Conservation (phyloP, 2,113 vertebrate species). For the Falco punctatus region DNA sequence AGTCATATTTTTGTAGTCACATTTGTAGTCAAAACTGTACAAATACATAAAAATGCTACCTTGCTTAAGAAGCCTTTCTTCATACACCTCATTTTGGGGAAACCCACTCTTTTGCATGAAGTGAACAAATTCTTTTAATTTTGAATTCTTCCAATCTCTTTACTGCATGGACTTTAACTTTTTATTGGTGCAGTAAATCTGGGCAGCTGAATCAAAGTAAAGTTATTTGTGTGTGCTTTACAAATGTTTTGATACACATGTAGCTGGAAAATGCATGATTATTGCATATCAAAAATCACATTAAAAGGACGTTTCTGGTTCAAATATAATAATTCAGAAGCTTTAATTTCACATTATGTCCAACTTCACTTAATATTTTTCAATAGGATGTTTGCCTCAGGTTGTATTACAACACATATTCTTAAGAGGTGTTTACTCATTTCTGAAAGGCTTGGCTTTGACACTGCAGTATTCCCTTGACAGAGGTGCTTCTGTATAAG, state of each 20-base stretch:
- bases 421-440: background rate
- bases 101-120: background rate
- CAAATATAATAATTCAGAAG: background rate
- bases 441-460: background rate
- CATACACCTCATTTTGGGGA: background rate
- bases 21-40: background rate
- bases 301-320: background rate
- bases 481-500: background rate
- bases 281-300: background rate
- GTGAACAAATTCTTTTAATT: background rate
- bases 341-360: background rate
- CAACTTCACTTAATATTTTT: background rate
- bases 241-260: background rate
- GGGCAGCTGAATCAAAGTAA: background rate
- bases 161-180: background rate
- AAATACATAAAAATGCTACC: background rate
- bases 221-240: background rate
- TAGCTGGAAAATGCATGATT: background rate
- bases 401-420: background rate
- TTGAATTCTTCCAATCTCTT: background rate
- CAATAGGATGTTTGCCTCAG: background rate
- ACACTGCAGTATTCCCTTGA: background rate
- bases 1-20: background rate
- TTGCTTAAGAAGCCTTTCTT: background rate
- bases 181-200: background rate